Evolutionary conservation across 2,888 invertebrate genomes (phyloP).

Genomic region (Limenitis camilla): DNA sequence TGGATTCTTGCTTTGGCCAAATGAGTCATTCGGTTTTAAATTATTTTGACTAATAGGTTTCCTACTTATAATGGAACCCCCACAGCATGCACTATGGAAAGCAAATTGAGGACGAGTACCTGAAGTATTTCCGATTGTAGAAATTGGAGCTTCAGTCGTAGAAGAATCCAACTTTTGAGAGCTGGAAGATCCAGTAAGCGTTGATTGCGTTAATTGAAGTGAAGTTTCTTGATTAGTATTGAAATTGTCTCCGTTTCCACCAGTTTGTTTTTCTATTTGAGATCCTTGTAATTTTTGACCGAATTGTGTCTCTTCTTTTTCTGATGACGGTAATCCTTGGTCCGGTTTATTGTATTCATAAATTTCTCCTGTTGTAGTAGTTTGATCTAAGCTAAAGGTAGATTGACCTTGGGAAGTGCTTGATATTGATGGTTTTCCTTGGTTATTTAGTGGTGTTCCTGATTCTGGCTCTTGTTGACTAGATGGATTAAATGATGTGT

Average conservation of each 20-base stretch:
- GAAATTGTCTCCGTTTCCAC: background rate
- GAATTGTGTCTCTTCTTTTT: background rate
- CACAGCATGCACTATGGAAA: slow-evolving; percentile 1
- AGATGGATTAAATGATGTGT: background rate
- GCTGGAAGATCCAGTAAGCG: background rate
- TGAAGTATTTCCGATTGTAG: background rate
- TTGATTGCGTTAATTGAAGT: slow-evolving; percentile 2
- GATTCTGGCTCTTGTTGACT: background rate
- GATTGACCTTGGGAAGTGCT: background rate
- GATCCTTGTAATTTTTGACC: background rate
- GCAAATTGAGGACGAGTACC: background rate
- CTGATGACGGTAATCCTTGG: slow-evolving; percentile 6
- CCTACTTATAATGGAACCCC: background rate
- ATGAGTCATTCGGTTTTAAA: background rate
- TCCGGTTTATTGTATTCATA: slow-evolving; percentile 23
- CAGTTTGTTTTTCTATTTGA: background rate
- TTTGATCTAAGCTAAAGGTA: background rate
- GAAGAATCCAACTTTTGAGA: background rate
- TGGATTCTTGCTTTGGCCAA: background rate
- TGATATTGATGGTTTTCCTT: background rate
- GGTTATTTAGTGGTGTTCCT: background rate
- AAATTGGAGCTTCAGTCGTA: background rate
- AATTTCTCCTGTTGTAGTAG: slow-evolving; percentile 6
- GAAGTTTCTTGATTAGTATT: background rate
- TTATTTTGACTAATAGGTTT: background rate